These are phyloP conservation scores for Borostomias antarcticus DNA, from an alignment of 2,797 vertebrate species.

Conservation along the genomic window DNA sequence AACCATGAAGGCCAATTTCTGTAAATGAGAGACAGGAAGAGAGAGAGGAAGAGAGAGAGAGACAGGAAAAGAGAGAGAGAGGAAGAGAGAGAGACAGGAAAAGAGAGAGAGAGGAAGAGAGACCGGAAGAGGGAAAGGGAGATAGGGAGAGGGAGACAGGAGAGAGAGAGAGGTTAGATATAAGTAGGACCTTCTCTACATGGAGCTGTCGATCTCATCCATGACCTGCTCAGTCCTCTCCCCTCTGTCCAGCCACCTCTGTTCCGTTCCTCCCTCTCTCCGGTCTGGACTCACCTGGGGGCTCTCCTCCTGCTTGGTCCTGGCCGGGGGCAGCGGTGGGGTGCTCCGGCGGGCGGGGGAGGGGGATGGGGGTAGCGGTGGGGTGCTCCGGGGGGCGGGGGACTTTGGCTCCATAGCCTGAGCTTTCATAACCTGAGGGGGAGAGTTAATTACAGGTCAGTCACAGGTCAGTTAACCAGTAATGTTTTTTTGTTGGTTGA, in stretches of 20 bases:
- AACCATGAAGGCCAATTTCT: constrained; percentile 94
- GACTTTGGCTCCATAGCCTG: constrained; percentile 83
- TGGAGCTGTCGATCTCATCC: background rate
- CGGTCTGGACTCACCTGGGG: constrained; percentile 77
- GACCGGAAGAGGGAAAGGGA: background rate
- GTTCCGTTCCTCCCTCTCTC: background rate
- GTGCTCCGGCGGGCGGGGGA: constrained; percentile 16
- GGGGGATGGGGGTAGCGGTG: constrained; percentile 63
- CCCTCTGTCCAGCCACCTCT: background rate
- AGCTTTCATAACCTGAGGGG: constrained; percentile 78
- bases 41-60: background rate
- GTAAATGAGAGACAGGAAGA: constrained; percentile 51
- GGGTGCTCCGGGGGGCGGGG: constrained; percentile 72
- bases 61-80: background rate
- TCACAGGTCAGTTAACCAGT: background rate
- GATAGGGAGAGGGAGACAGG: constrained; percentile 9
- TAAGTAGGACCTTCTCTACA: background rate
- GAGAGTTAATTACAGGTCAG: background rate
- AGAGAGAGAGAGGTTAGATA: constrained; percentile 9
- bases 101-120: background rate
- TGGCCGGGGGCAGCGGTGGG: constrained; percentile 70
- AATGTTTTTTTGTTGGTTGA: background rate
- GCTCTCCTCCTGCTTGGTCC: constrained; percentile 86
- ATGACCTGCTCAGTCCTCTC: background rate
- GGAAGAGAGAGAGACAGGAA: constrained; percentile 10